These are phyloP conservation scores for Zoanthus sansibaricus DNA, from an alignment of 92 coral and sea anemone species.

Conservation along the genomic window DNA sequence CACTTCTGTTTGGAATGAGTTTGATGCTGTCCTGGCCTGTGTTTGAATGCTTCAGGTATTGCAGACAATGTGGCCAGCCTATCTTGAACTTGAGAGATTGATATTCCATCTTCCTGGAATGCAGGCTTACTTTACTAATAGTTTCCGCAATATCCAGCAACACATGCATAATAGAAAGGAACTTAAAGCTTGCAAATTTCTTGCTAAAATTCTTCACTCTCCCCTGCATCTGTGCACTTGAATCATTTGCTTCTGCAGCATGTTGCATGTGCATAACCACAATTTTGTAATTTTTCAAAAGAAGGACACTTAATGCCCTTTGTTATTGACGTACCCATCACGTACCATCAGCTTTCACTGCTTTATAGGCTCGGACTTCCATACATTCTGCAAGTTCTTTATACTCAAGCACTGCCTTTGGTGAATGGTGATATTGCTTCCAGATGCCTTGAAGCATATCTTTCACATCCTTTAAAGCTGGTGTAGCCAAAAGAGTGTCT, in stretches of 20 bases:
- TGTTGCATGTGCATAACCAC: constrained; percentile 50
- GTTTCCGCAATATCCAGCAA: constrained; percentile 35
- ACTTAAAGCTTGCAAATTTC: constrained; percentile 20
- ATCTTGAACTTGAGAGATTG: constrained; percentile 49
- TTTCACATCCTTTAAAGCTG: too few relatives aligned
- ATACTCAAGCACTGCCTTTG: too few relatives aligned
- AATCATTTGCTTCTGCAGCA: constrained; percentile 41
- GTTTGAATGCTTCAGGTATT: not conserved
- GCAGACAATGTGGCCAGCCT: constrained; percentile 3
- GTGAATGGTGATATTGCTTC: too few relatives aligned
- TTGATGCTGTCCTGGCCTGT: constrained; percentile 26
- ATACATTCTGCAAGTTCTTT: too few relatives aligned
- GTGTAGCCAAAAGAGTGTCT: too few relatives aligned
- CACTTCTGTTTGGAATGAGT: constrained; percentile 43
- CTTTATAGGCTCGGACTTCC: constrained; percentile 18
- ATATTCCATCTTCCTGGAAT: constrained; percentile 49
- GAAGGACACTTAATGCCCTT: constrained; percentile 18
- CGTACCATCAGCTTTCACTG: constrained; percentile 40
- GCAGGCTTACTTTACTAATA: constrained; percentile 23
- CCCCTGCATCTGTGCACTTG: constrained; percentile 57
- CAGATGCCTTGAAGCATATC: too few relatives aligned
- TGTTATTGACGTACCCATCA: too few relatives aligned
- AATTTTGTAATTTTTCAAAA: constrained; percentile 36
- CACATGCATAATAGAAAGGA: constrained; percentile 21
- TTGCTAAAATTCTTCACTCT: constrained; percentile 38